Percentiles rank a stretch among this genome's conserved stretches.
These are phyloP conservation scores for Psilanteris sp. DNA, from an alignment of 1,140 invertebrate species.

Conservation along the genomic window DNA sequence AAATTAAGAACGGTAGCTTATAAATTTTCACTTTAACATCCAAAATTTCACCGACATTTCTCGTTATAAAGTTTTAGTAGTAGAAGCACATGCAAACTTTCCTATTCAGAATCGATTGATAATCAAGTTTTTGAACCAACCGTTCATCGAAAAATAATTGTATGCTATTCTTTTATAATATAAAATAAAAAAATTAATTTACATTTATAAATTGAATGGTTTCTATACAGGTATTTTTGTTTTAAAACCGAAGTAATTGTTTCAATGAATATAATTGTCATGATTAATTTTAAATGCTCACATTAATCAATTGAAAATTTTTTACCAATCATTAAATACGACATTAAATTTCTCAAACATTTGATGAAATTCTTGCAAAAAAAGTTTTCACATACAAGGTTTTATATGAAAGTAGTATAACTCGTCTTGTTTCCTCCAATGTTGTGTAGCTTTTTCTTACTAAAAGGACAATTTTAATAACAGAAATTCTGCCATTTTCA, in stretches of 20 bases:
- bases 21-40: constrained; percentile 29
- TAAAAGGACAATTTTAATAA: neutral
- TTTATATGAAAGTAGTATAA: constrained; percentile 42
- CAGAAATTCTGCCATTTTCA: too few relatives aligned
- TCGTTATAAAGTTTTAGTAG: constrained; percentile 57
- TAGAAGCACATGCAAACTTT: constrained; percentile 49
- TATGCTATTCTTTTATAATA: neutral
- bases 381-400: constrained; percentile 34
- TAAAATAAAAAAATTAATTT: neutral
- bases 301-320: neutral
- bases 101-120: constrained; percentile 49
- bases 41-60: constrained; percentile 56
- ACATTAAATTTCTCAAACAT: constrained; percentile 12
- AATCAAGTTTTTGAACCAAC: constrained; percentile 10
- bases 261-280: too few relatives aligned
- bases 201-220: too few relatives aligned
- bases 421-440: constrained; percentile 15
- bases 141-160: neutral
- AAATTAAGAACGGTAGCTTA: constrained; percentile 27
- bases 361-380: constrained; percentile 14
- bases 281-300: too few relatives aligned
- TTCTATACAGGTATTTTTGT: too few relatives aligned
- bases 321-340: neutral
- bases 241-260: too few relatives aligned
- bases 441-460: constrained; percentile 1